Base-by-base conservation (phyloP, 2,113 vertebrate species). In the Globicephala melas region DNA sequence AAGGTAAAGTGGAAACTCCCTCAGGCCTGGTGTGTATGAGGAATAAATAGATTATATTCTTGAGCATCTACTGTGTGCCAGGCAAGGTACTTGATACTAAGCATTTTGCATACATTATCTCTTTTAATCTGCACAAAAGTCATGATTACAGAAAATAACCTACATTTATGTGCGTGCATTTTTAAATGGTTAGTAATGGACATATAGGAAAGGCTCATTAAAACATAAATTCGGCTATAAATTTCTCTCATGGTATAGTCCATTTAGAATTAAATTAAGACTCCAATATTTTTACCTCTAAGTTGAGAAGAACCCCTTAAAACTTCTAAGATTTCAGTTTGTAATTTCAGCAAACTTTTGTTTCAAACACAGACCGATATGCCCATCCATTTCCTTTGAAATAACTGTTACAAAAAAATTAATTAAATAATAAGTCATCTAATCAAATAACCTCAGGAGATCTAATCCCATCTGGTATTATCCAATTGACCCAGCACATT, bases 371-470 rank as follows among this genome's bases (percentile, higher is more conserved):
- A 33, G 60, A 91, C 36, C 0, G 3, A 63, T 53, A 80, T 18
- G 38, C 8, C 13, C 41, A 91, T 28, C 17, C 60, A 55, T 71
- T 79, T 70, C 58, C 47, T 84, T 47, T 94, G 76, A 96, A 92
- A 26, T 80, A 65, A 94, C 4, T n/a, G 4, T 77, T 88, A 87
- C 8, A 50, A 82, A 91, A 95, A 87, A 90, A 82, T 63, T 58
- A 91, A 83, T 82, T 67, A 84, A 90, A 88, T 96, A 94, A 71
- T 87, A 92, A 44, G 38, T 82, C 65, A 85, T 70, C 60, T 77
- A 68, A 92, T 93, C 76, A 96, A 94, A 94, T 85, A 47, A 55
- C 12, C 53, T 74, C 63, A 65, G 63, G 60, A 90, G 85, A 77
- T 41, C 21, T 58, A 94, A 50, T 36, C 41, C 26, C 41, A 65